phyloP scores from a whole-genome alignment of 2,888 invertebrate genomes.

The Campoplex nolae region DNA sequence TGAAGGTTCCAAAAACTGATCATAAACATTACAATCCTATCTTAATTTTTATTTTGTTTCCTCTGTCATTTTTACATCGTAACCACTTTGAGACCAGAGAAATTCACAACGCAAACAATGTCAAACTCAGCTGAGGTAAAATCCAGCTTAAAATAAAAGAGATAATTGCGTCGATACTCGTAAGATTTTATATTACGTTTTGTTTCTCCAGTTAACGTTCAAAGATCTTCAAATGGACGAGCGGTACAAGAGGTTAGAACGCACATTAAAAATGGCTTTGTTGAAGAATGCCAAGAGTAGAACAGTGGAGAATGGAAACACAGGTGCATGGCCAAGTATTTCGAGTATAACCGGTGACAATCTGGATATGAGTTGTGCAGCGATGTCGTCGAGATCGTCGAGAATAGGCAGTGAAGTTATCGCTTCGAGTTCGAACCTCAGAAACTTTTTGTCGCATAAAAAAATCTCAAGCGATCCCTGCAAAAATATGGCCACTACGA shows the following conservation, averaged over 20 bases:
- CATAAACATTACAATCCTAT: background rate
- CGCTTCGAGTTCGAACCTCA: slow-evolving; percentile 77
- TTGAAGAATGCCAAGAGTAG: slow-evolving; percentile 57
- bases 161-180: background rate
- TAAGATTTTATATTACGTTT: background rate
- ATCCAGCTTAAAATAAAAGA: background rate
- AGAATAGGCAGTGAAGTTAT: slow-evolving; percentile 76
- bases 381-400: slow-evolving; percentile 64
- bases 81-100: background rate
- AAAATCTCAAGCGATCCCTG: slow-evolving; percentile 13
- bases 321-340: slow-evolving; percentile 70
- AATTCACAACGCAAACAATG: background rate
- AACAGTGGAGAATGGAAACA: slow-evolving; percentile 27
- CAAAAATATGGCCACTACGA: slow-evolving; percentile 73
- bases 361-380: slow-evolving; percentile 68
- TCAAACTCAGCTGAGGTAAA: background rate
- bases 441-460: slow-evolving; percentile 67
- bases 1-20: background rate
- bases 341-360: slow-evolving; percentile 76
- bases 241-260: slow-evolving; percentile 75
- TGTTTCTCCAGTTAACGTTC: slow-evolving; percentile 72
- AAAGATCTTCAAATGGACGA: slow-evolving; percentile 73
- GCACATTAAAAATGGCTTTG: slow-evolving; percentile 72
- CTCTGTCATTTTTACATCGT: background rate
- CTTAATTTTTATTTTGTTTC: background rate